Evolutionary conservation across 2,888 invertebrate species (phyloP).

Genomic region (Dascillus cervinus): DNA sequence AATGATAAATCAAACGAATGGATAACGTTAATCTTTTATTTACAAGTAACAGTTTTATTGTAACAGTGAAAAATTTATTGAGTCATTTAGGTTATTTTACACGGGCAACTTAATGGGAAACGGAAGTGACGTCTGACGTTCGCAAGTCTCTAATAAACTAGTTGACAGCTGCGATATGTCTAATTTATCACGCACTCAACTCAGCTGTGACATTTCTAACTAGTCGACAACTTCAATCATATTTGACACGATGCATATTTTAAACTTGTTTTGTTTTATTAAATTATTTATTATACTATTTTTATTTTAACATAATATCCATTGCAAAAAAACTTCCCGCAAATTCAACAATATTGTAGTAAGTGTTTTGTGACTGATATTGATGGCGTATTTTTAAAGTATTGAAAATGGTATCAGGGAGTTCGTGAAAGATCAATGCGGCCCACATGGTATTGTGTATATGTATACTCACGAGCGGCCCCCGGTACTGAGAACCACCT

Average conservation of each 20-base stretch:
- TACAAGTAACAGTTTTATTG: no score
- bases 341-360: no score
- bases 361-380: no score
- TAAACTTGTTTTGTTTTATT: no score
- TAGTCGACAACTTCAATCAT: slow-evolving; percentile 22
- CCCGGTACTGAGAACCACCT: slow-evolving; percentile 20
- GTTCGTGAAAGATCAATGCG: slow-evolving; percentile 16
- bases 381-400: no score
- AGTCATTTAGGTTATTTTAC: slow-evolving; percentile 5
- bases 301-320: no score
- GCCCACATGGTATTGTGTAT: slow-evolving; percentile 24
- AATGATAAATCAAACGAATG: no score
- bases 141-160: slow-evolving; percentile 27
- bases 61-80: slow-evolving; percentile 3
- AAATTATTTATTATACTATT: no score
- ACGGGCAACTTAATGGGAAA: slow-evolving; percentile 15
- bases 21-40: no score
- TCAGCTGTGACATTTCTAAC: slow-evolving; percentile 25
- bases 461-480: slow-evolving; percentile 18
- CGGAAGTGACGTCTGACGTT: slow-evolving; percentile 28
- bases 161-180: slow-evolving; percentile 34
- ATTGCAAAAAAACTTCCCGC: no score
- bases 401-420: no score
- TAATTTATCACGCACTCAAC: slow-evolving; percentile 30
- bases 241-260: slow-evolving; percentile 16